A percentile compares a stretch with the other conserved stretches of the same genome.
Conservation (phyloP, 1,140 invertebrate genomes). For the Phortica variegata region DNA sequence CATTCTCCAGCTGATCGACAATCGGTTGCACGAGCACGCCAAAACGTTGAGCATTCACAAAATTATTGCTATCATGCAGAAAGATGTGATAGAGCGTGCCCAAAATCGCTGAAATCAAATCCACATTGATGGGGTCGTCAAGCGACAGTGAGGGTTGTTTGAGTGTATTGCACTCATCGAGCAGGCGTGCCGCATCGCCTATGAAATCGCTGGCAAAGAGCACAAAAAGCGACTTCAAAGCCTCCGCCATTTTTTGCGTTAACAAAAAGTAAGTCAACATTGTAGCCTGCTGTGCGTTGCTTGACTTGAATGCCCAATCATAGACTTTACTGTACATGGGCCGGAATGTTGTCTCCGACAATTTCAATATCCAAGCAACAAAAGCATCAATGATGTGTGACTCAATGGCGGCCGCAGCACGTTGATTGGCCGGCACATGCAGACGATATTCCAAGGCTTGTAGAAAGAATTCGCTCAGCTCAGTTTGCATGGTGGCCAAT, state of each 20-base stretch:
- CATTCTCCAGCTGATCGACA: conserved; percentile 87
- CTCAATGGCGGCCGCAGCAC: conserved; percentile 63
- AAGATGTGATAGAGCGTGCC: conserved; percentile 77
- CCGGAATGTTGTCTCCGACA: conserved; percentile 84
- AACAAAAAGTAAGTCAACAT: conserved; percentile 63
- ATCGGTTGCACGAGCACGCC: conserved; percentile 80
- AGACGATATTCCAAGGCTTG: conserved; percentile 72
- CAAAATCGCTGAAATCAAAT: conserved; percentile 69
- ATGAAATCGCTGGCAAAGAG: conserved; percentile 85
- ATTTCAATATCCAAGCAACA: conserved; percentile 76
- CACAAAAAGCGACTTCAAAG: conserved; percentile 84
- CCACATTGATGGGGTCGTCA: conserved; percentile 58
- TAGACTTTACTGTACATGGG: conserved; percentile 85
- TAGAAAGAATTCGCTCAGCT: conserved; percentile 74
- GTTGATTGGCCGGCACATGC: conserved; percentile 32
- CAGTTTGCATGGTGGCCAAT: conserved; percentile 64
- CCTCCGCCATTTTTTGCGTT: conserved; percentile 74
- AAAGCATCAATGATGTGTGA: conserved; percentile 72
- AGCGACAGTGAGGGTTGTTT: conserved; percentile 35
- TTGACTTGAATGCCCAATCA: conserved; percentile 74
- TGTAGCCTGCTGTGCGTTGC: conserved; percentile 39
- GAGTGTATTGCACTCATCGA: conserved; percentile 64
- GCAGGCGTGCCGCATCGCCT: conserved; percentile 71
- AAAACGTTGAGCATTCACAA: conserved; percentile 83
- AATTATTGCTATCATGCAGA: conserved; percentile 77